Base-by-base conservation (phyloP, 1,140 invertebrate species). In the Diorhabda carinulata region DNA sequence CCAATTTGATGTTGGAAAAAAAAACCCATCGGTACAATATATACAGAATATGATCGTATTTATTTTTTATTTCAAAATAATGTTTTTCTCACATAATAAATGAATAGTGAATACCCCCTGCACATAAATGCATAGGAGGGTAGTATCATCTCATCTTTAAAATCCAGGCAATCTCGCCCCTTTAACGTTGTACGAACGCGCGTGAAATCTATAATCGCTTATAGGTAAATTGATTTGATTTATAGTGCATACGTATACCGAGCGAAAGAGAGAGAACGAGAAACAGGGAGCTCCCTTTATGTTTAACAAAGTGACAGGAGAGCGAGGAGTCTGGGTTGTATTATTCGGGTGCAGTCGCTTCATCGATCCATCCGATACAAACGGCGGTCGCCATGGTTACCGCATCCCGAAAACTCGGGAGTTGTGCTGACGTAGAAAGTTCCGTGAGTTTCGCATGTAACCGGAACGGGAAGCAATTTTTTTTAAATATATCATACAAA, bases 351-450 rank as follows among this genome's bases (percentile, higher is more conserved):
- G 10, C 58, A 40, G 59, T 40, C 59, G 59, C 59, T 61, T 7
- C 25, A 61, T 61, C 59, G 59, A 61, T 61, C 59, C 10, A 61
- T 61, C 9, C 6, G 59, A 61, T 43, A 43, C 59, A 41, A 40
- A 40, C 59, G 59, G 59, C 59, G 59, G 59, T 61, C 25, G 25
- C 40, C 40, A 61, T 61, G 25, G 59, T 43, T 4, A 61, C 59
- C 59, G 59, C 59, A 61, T 61, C 59, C 41, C n/a, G 59, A 61
- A 61, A 61, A 52, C 47, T 52, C 41, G 8, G 59, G 42, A 40
- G 59, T 61, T 61, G 9, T 61, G 25, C 25, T 3, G 40, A 40
- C 6, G 25, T 43, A 41, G 10, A 41, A 61, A 61, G 42, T 41
- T 61, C 40, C 59, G 25, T 4, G 57, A 25, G 25, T 61, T 41